Evolutionary conservation across 2,113 vertebrate species (phyloP).

Genomic region (Sceloporus undulatus): DNA sequence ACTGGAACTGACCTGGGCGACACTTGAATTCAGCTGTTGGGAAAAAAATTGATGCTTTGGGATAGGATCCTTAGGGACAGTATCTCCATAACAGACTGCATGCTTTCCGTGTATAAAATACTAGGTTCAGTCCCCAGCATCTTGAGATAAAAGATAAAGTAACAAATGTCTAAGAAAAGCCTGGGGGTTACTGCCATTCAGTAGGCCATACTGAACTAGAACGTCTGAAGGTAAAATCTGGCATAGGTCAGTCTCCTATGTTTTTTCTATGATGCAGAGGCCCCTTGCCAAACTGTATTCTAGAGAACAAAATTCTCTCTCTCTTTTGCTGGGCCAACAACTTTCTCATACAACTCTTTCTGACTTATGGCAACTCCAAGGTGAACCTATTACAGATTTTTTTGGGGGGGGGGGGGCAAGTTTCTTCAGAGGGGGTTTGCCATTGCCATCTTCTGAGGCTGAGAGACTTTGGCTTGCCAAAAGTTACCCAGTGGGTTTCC

Average conservation of each 20-base stretch:
- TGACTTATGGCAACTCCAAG: too few species aligned
- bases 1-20: conserved; percentile 96
- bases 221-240: rapidly evolving
- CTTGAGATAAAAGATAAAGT: neutral
- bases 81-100: neutral
- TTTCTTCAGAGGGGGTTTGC: too few species aligned
- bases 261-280: neutral
- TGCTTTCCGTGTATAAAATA: neutral
- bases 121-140: neutral
- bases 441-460: too few species aligned
- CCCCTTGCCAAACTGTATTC: neutral
- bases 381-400: too few species aligned
- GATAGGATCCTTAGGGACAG: neutral
- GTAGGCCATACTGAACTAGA: neutral
- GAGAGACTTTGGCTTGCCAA: too few species aligned
- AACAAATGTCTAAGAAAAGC: neutral
- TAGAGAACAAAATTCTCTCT: neutral
- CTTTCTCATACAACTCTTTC: too few species aligned
- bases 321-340: neutral
- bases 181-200: neutral
- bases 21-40: conserved; percentile 93
- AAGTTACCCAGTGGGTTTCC: too few species aligned
- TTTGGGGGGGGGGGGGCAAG: too few species aligned
- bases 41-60: neutral
- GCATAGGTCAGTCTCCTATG: neutral